Base-by-base conservation (phyloP, 2,888 invertebrate genomes). In the Nomada goodeniana region DNA sequence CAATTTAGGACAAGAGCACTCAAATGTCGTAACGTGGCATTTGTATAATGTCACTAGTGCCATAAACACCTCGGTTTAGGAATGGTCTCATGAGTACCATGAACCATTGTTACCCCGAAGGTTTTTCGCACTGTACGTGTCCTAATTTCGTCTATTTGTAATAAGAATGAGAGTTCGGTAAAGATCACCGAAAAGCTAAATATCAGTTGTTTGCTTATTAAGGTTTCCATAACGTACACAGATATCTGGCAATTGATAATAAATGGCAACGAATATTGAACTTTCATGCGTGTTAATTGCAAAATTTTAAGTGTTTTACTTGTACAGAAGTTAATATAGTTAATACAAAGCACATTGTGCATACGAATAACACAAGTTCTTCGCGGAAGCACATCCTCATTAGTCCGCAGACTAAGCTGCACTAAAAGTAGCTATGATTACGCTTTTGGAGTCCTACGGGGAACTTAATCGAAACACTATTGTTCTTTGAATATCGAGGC, bases 11-110 rank as follows among this genome's bases (percentile, higher is more conserved):
- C 76, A 77, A 76, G 71, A 68, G 68, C 55, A 53, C 20, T 50
- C 26, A 88, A 91, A 91, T 90, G 91, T 86, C 90, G 86, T 73
- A 63, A 52, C 73, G 61, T 90, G 90, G 73, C 89, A 89, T 91
- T 91, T 91, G 69, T 61, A 53, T 89, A 91, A 91, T 91, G 91
- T 89, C 91, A 89, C 4, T 64, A 2, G 55, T 36, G 50, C 82
- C 64, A 60, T 82, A 80, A 82, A 70, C 70, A 76, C 20, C 20
- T n/a, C 50, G 61, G 65, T 69, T 61, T 76, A 59, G 53, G 69
- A 63, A 72, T 68, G 70, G 55, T 72, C 82, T 53, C 79, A 15
- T 11, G 76, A 53, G 76, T 53, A 83, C 80, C 72, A 29, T 61
- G 60, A 64, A 15, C 47, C 67, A 57, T 82, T 63, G 71, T 63